Conservation (phyloP, 1,140 invertebrate species). For the Neotoxoptera formosana region DNA sequence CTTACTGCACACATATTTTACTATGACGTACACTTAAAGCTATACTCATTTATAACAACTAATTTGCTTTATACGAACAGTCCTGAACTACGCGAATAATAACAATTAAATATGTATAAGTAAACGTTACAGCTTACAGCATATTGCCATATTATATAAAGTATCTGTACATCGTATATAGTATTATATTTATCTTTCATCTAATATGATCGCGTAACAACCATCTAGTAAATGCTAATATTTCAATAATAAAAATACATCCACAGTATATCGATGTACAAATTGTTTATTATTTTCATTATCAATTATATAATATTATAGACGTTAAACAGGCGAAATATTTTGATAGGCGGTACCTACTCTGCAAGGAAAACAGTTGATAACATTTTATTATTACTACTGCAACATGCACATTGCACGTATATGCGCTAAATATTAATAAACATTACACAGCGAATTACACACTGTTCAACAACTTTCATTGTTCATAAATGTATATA, state of each 20-base stretch:
- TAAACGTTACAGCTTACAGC: neutral
- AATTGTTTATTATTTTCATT: neutral
- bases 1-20: neutral
- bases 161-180: neutral
- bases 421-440: neutral
- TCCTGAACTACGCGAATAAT: neutral
- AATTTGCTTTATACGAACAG: neutral
- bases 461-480: neutral
- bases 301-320: neutral
- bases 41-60: neutral
- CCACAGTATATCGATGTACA: neutral
- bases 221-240: neutral
- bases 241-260: neutral
- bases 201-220: neutral
- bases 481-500: neutral
- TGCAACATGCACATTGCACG: neutral
- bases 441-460: neutral
- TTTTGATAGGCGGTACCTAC: neutral
- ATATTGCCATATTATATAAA: neutral
- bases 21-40: neutral
- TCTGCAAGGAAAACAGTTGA: neutral
- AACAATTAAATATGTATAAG: neutral
- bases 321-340: neutral
- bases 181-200: neutral
- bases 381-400: neutral